A percentile compares a stretch with the other conserved stretches of the same genome.
These are phyloP conservation scores for Pluvialis apricaria DNA, from an alignment of 2,113 vertebrate species.

Conservation along the genomic window DNA sequence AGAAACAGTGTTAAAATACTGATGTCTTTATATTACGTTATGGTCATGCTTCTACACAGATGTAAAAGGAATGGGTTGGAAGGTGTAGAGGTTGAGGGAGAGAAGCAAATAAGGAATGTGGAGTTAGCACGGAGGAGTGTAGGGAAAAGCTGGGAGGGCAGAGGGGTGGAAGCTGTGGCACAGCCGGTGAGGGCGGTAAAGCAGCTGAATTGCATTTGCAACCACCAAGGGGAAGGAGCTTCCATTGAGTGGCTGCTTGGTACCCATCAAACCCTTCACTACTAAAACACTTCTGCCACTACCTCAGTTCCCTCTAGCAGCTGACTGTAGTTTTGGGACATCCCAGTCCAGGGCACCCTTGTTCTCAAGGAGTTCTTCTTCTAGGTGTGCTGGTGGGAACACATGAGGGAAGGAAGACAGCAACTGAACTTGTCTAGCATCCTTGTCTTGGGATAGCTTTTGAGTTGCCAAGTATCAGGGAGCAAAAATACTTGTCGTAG, in stretches of 20 bases:
- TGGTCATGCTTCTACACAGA: neutral
- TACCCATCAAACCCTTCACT: neutral
- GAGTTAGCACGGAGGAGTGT: rapidly evolving
- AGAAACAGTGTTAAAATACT: neutral
- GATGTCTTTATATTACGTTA: neutral
- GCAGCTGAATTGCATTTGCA: neutral
- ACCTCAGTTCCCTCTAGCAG: neutral
- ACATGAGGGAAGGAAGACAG: neutral
- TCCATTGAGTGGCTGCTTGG: neutral
- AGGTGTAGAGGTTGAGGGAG: neutral
- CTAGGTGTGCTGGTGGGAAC: neutral
- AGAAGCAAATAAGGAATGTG: neutral
- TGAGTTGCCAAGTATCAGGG: neutral
- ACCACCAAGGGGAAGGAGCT: neutral
- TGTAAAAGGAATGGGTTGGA: neutral
- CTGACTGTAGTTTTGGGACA: neutral
- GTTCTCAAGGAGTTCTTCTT: neutral
- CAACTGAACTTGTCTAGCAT: neutral
- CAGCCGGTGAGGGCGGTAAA: neutral
- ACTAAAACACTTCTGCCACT: neutral
- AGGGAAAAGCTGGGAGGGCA: neutral
- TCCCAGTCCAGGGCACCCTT: neutral
- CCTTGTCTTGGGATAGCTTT: neutral
- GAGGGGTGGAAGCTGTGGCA: neutral
- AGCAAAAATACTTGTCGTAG: neutral